A percentile compares a stretch with the other conserved stretches of the same genome.
Evolutionary conservation across 2,888 invertebrate species (phyloP).

Genomic region (Caradrina kadenii): DNA sequence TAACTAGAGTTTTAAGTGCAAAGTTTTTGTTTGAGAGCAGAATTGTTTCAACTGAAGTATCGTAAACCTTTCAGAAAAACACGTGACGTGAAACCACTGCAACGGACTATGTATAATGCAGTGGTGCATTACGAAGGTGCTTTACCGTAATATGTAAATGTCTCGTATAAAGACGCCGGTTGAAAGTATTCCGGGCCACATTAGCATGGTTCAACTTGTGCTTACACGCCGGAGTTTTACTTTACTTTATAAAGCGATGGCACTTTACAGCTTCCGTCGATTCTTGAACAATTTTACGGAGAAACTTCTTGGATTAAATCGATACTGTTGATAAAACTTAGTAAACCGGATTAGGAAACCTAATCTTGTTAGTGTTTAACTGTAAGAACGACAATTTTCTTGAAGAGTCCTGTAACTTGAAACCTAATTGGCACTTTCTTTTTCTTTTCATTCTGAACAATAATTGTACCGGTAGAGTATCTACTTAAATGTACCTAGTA

Average conservation of each 20-base stretch:
- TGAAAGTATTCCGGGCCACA: slow-evolving; percentile 19
- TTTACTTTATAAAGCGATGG: slow-evolving; percentile 30
- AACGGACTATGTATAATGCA: slow-evolving; percentile 15
- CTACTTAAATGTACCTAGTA: background rate
- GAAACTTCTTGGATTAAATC: slow-evolving; percentile 23
- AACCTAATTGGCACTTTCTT: background rate
- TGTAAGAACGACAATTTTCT: slow-evolving; percentile 1
- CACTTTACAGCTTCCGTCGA: slow-evolving; percentile 23
- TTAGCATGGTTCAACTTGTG: slow-evolving; percentile 38
- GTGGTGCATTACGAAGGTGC: slow-evolving; percentile 20
- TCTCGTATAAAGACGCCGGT: slow-evolving; percentile 14
- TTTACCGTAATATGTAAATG: slow-evolving; percentile 39
- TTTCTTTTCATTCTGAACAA: background rate
- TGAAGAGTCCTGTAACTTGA: background rate
- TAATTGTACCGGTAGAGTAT: no score
- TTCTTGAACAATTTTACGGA: slow-evolving; percentile 20
- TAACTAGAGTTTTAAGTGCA: background rate
- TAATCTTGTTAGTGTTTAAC: slow-evolving; percentile 26
- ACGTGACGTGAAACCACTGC: background rate
- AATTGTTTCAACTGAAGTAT: background rate
- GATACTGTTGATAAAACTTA: slow-evolving; percentile 43
- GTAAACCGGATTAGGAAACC: slow-evolving; percentile 5
- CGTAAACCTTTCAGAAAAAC: slow-evolving; percentile 3
- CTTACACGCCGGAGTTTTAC: slow-evolving; percentile 22
- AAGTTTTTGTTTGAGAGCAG: slow-evolving; percentile 10